Evolutionary conservation across 2,888 invertebrate species (phyloP).

Genomic region (Rambutsinella grinnellia): DNA sequence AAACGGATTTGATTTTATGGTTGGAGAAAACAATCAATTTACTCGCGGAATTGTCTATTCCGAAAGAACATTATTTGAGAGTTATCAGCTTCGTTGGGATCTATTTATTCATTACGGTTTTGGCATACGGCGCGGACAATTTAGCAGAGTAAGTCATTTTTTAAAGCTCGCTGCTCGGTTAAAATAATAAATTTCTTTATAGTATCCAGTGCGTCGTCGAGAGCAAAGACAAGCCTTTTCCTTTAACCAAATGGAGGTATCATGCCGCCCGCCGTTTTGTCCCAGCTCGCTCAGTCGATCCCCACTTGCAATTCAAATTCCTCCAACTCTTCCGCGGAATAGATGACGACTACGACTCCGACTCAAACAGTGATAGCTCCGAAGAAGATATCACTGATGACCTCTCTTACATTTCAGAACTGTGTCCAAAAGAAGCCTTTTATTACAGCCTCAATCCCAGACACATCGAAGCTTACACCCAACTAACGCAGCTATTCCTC

Average conservation of each 20-base stretch:
- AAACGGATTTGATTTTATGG: slow-evolving; percentile 27
- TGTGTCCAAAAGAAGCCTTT: slow-evolving; percentile 42
- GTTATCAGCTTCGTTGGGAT: slow-evolving; percentile 39
- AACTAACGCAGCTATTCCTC: no score
- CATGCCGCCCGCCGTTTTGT: slow-evolving; percentile 45
- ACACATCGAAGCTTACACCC: slow-evolving; percentile 26
- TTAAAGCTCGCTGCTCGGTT: no score
- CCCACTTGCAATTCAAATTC: slow-evolving; percentile 35
- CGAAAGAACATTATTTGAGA: slow-evolving; percentile 42
- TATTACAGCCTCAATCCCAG: slow-evolving; percentile 38
- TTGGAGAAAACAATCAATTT: slow-evolving; percentile 19
- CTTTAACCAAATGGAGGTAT: slow-evolving; percentile 29
- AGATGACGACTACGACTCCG: slow-evolving; percentile 3
- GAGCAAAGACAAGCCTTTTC: no score
- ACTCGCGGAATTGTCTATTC: slow-evolving; percentile 8
- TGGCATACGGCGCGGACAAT: slow-evolving; percentile 29
- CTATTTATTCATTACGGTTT: slow-evolving; percentile 29
- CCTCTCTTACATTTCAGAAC: slow-evolving; percentile 12
- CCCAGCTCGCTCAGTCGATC: slow-evolving; percentile 27
- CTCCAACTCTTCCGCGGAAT: slow-evolving; percentile 34
- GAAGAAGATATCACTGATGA: slow-evolving; percentile 23
- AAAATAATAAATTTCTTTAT: no score
- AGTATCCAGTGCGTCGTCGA: no score
- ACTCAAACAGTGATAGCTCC: slow-evolving; percentile 7
- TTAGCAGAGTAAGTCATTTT: slow-evolving; percentile 27